Conservation (phyloP, 1,140 invertebrate species). For the Trachelipus rathkii region DNA sequence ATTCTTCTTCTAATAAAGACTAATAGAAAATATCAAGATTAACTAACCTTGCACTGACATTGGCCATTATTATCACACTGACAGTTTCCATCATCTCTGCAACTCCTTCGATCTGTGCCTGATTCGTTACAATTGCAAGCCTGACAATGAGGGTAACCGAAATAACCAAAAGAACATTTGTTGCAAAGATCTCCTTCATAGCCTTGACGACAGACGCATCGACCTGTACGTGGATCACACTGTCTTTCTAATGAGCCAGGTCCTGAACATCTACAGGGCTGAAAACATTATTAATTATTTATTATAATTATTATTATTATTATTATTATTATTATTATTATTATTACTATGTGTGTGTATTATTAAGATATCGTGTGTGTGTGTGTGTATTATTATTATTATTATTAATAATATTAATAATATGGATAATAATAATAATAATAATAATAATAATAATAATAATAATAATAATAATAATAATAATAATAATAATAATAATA, state of each 20-base stretch:
- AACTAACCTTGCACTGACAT: slow-evolving; percentile 75
- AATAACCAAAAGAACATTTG: slow-evolving; percentile 75
- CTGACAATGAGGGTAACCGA: slow-evolving; percentile 80
- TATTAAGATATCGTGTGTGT: too few relatives aligned
- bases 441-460: too few relatives aligned
- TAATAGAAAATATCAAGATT: neutral
- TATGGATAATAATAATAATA: too few relatives aligned
- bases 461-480: too few relatives aligned
- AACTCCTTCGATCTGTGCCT: slow-evolving; percentile 58
- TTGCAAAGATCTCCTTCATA: slow-evolving; percentile 59
- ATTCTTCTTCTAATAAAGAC: neutral
- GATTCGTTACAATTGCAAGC: slow-evolving; percentile 69
- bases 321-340: too few relatives aligned
- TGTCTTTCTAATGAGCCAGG: slow-evolving; percentile 51
- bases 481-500: too few relatives aligned
- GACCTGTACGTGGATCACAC: slow-evolving; percentile 71
- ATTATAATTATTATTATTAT: too few relatives aligned
- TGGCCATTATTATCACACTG: slow-evolving; percentile 70
- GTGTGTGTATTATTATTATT: too few relatives aligned
- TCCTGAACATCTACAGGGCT: slow-evolving; percentile 25
- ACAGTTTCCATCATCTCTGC: slow-evolving; percentile 50
- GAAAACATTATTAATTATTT: too few relatives aligned
- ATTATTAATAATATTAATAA: too few relatives aligned
- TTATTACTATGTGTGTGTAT: too few relatives aligned
- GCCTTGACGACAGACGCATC: slow-evolving; percentile 56